Conservation (phyloP, 2,797 vertebrate species). For the Heteromormyrus szaboi region DNA sequence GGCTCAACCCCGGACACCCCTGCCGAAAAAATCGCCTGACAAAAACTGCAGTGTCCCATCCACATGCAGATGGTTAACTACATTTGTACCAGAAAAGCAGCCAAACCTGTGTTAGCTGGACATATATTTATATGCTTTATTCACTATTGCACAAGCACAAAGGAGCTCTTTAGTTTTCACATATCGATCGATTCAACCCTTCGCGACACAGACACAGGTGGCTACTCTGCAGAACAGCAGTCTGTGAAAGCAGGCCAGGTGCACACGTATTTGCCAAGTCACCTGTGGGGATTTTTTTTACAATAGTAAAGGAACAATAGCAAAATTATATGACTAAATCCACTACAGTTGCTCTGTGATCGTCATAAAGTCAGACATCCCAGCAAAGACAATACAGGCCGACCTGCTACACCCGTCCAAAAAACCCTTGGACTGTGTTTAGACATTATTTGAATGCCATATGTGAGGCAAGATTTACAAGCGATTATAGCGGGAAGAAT, state of each 20-base stretch:
- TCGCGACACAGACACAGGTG: not conserved
- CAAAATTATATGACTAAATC: not conserved
- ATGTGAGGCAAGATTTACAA: constrained; percentile 2
- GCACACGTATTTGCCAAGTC: not conserved
- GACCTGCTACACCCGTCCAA: not conserved
- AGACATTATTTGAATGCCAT: not conserved
- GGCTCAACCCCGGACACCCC: not conserved
- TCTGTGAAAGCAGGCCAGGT: not conserved
- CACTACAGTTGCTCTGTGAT: not conserved
- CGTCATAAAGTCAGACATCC: not conserved
- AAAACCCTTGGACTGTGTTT: not conserved
- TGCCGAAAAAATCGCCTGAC: not conserved
- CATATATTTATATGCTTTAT: not conserved
- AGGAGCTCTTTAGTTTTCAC: not conserved
- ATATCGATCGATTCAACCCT: not conserved
- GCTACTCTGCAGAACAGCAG: not conserved
- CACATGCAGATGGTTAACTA: not conserved
- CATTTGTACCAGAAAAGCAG: not conserved
- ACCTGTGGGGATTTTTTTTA: not conserved
- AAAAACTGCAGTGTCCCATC: not conserved
- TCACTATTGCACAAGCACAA: not conserved
- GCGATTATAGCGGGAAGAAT: constrained; percentile 39
- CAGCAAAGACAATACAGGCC: not conserved
- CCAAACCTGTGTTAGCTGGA: not conserved
- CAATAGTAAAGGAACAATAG: not conserved